Conservation (phyloP, 1,140 invertebrate species). For the Thaumetopoea pityocampa region DNA sequence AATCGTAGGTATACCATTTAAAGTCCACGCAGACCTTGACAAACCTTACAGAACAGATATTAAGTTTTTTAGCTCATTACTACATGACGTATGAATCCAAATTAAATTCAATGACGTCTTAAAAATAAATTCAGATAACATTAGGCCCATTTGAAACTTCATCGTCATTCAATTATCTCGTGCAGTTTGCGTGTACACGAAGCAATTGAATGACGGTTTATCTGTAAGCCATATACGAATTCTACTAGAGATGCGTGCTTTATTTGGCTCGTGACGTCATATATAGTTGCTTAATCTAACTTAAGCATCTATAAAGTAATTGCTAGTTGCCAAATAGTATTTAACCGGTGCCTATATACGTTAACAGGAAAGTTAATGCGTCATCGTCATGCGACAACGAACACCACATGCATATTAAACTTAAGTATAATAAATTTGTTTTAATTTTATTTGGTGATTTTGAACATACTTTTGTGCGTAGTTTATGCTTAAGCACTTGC, state of each 20-base stretch:
- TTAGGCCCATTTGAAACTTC: slow-evolving; percentile 24
- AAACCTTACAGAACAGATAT: slow-evolving; percentile 47
- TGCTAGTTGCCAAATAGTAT: slow-evolving; percentile 7
- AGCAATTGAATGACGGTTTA: slow-evolving; percentile 8
- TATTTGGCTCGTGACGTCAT: slow-evolving; percentile 1
- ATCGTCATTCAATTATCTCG: too few species aligned
- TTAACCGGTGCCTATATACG: neutral
- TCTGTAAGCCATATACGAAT: slow-evolving; percentile 7
- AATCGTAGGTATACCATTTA: slow-evolving; percentile 45
- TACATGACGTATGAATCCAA: slow-evolving; percentile 55
- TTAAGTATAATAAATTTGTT: too few species aligned
- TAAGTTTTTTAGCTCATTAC: slow-evolving; percentile 44
- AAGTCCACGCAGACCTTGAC: slow-evolving; percentile 37
- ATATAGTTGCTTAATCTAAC: slow-evolving; percentile 2
- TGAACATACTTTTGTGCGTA: neutral
- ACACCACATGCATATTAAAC: too few species aligned
- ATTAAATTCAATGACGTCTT: slow-evolving; percentile 61
- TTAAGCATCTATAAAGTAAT: slow-evolving; percentile 1
- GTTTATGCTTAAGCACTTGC: too few species aligned
- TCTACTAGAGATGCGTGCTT: neutral
- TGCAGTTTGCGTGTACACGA: too few species aligned
- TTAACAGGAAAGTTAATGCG: slow-evolving; percentile 6
- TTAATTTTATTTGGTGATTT: too few species aligned
- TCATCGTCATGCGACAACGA: neutral
- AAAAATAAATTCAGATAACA: slow-evolving; percentile 25